A percentile compares a stretch with the other conserved stretches of the same genome.
These are phyloP conservation scores for Cabera pusaria DNA, from an alignment of 2,888 invertebrate genomes.

Conservation along the genomic window DNA sequence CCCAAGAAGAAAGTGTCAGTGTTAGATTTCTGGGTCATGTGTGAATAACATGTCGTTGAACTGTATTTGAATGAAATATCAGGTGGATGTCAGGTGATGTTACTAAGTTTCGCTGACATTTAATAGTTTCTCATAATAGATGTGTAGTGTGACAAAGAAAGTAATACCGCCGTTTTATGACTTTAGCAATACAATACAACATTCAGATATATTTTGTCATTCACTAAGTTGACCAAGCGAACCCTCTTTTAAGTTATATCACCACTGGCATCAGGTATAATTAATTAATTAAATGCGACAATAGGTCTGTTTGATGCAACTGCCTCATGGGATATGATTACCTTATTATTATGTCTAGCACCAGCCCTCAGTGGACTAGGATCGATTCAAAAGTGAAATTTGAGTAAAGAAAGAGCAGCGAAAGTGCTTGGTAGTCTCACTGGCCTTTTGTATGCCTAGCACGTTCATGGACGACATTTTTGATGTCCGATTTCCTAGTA, in stretches of 20 bases:
- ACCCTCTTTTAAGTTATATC: conserved; percentile 1
- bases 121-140: conserved; percentile 11
- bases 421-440: conserved; percentile 67
- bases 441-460: conserved; percentile 66
- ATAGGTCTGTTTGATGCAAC: conserved; percentile 39
- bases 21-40: conserved; percentile 71
- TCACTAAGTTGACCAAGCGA: no score
- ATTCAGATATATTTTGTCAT: no score
- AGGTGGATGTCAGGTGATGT: conserved; percentile 55
- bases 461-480: conserved; percentile 64
- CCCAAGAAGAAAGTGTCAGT: conserved; percentile 74
- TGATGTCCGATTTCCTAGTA: conserved; percentile 50
- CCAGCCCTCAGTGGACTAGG: conserved; percentile 21
- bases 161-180: no score
- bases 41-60: conserved; percentile 75
- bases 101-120: conserved; percentile 18
- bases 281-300: conserved; percentile 5
- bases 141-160: no score
- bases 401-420: conserved; percentile 70
- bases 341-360: conserved; percentile 36
- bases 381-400: conserved; percentile 75
- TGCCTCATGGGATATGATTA: conserved; percentile 43
- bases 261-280: conserved; percentile 5
- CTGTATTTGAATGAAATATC: conserved; percentile 46
- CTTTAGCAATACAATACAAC: no score